phyloP scores from a whole-genome alignment of 2,113 vertebrate species.

The Onychostoma macrolepis region DNA sequence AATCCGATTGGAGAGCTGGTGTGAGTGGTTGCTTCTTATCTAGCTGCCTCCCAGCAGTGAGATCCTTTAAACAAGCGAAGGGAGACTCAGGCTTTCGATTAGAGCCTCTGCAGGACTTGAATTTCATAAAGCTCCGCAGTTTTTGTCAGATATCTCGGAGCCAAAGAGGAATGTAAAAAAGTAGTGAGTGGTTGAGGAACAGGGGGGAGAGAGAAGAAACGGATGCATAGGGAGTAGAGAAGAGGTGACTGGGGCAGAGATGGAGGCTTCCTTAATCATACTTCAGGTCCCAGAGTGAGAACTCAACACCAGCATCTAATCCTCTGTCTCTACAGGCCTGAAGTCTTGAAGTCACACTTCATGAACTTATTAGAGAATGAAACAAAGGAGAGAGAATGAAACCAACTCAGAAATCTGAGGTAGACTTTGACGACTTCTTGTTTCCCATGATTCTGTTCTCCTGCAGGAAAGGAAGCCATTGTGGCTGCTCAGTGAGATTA shows the following conservation, averaged over 20 bases:
- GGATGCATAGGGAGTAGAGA: conserved; percentile 20
- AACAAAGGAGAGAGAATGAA: conserved; percentile 13
- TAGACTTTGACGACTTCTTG: conserved; percentile 38
- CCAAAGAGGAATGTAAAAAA: conserved; percentile 45
- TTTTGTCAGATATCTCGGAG: conserved; percentile 44
- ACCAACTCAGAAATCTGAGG: conserved; percentile 45
- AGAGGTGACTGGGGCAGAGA: conserved; percentile 25
- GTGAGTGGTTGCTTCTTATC: conserved; percentile 59
- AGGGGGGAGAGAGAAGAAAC: not conserved
- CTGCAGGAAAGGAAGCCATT: conserved; percentile 56
- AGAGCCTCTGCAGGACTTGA: conserved; percentile 53
- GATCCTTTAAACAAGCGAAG: conserved; percentile 57
- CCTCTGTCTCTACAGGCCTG: conserved; percentile 52
- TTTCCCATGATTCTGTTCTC: conserved; percentile 45
- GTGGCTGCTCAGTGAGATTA: conserved; percentile 69
- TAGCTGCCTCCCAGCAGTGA: conserved; percentile 48
- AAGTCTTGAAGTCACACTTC: conserved; percentile 38
- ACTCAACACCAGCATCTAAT: conserved; percentile 51
- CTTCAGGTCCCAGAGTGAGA: conserved; percentile 48
- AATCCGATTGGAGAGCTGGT: conserved; percentile 41
- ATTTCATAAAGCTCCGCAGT: conserved; percentile 42
- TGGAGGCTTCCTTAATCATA: conserved; percentile 51
- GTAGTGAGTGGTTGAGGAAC: conserved; percentile 25
- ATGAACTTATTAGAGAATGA: conserved; percentile 13
- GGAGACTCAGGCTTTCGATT: conserved; percentile 60